Percentiles rank a stretch among this genome's conserved stretches.
These are phyloP conservation scores for Sinosuthora webbiana DNA, from an alignment of 2,113 vertebrate genomes.

Conservation along the genomic window DNA sequence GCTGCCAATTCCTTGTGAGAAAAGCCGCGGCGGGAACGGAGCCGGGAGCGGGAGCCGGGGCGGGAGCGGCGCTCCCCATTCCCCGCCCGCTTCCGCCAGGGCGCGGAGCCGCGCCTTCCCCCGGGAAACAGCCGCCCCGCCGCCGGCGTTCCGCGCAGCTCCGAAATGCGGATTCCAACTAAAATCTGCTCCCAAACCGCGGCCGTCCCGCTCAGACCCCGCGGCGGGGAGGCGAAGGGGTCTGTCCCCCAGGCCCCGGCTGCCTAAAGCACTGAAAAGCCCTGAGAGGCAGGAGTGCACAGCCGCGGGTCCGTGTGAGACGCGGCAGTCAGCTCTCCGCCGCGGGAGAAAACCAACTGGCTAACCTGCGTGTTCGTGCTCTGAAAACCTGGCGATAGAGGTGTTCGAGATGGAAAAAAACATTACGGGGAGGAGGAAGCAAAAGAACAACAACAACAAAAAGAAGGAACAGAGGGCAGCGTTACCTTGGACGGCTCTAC, in stretches of 20 bases:
- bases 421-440: neutral
- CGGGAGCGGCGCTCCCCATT: rapidly evolving
- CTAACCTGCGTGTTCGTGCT: neutral
- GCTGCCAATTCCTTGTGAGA: rapidly evolving
- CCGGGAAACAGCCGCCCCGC: neutral
- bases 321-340: rapidly evolving
- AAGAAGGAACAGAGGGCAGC: neutral
- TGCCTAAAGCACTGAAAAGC: neutral
- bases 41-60: neutral
- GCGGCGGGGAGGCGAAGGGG: too few relatives aligned
- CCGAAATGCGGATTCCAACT: rapidly evolving
- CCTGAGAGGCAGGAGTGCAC: neutral
- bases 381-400: neutral
- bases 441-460: too few relatives aligned
- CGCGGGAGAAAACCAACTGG: neutral
- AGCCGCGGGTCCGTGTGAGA: neutral
- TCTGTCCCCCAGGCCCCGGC: neutral
- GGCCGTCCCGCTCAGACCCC: neutral
- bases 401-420: neutral
- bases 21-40: rapidly evolving
- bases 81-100: neutral
- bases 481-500: neutral
- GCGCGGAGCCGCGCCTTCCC: neutral
- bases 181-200: neutral
- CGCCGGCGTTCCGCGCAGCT: neutral